Evolutionary conservation across 23 tunicate species (phyloP), one percentile per base, ranked within the genome.

Genomic region (Halocynthia aurantium): DNA sequence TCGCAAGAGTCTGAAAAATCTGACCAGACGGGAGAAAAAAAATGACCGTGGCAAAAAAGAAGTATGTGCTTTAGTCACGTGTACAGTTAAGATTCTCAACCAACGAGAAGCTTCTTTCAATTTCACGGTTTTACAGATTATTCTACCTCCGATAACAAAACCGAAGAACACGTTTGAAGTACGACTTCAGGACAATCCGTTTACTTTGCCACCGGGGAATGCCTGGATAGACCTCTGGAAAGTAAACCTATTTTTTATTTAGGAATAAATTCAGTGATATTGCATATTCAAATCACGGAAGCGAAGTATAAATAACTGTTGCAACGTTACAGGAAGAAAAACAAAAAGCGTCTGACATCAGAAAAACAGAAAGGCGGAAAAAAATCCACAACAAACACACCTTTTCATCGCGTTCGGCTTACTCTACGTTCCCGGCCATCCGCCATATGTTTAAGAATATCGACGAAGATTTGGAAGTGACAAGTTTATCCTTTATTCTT

Each of bases 301-400:
- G 17, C 4, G 17, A 58, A 58, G 17, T 58, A 13, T 15, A 13
- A 58, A n/a, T 58, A 58, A 58, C 15, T 21, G 58, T n/a, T 13
- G 58, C 51, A 12, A 12, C 13, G n/a, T 22, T 11, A 22, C 50
- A 87, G 86, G 70, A 68, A 50, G 92, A 87, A 61, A 82, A 82
- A 57, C 49, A 67, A 20, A 52, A 74, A 22, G 50, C 52, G 21
- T 52, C 9, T 10, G 53, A 17, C 15, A 31, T 49, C 53, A 70
- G 80, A 22, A 72, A 67, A 52, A 17, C 22, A 8, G 93, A 87
- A 77, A 31, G 93, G 40, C 62, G 22, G n/a, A 67, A 76, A 44
- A 77, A 72, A 54, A 15, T 65, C 7, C 70, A 82, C 7, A 73
- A 82, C 18, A 87, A 87, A 63, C 86, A 87, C 60, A 87, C 86